Base-by-base conservation (phyloP, 2,797 vertebrate species). In the Chaetophractus vellerosus region DNA sequence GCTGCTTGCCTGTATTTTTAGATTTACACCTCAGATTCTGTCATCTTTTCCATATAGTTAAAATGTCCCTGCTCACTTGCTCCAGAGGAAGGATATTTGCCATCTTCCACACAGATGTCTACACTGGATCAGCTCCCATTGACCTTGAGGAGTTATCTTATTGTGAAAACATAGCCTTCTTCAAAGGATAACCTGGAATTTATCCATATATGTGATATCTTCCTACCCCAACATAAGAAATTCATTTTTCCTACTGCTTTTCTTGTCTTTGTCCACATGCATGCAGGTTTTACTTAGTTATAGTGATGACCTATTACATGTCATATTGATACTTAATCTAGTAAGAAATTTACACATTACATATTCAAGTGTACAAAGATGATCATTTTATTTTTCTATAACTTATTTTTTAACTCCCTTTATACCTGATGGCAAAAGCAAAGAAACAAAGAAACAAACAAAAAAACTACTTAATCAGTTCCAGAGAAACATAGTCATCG, bases 1-100 rank as follows among this genome's bases (percentile, higher is more conserved):
- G 52, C 74, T 23, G 66, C 79, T 71, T 71, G 74, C 68, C 61
- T 86, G 0, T 91, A 96, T 97, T 97, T 97, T 96, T 94, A 93
- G 90, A 88, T 93, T 96, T 57, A 80, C 95, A 93, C 95, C 83
- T 93, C 48, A 31, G 55, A 2, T 93, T 93, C 90, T 80, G 82
- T 94, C 68, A 95, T 33, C 45, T 94, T 78, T 68, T 41, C 26
- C 21, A 3, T 24, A n/a, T 4, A 14, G 52, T 80, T 74, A 69
- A 96, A 89, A 85, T 36, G 31, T 0, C 57, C 41, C 63, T 66
- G 6, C 55, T 92, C 21, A 38, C 59, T 50, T 50, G 50, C 45
- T 82, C 9, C n/a, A 33, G 21, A 86, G 80, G 59, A 71, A 64
- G 36, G n/a, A 38, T 8, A 6, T 24, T 26, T 38, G 21, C 61